Percentiles rank a stretch among this genome's conserved stretches.
phyloP scores from a whole-genome alignment of 2,888 invertebrate genomes.

The Liodrosophila aerea region DNA sequence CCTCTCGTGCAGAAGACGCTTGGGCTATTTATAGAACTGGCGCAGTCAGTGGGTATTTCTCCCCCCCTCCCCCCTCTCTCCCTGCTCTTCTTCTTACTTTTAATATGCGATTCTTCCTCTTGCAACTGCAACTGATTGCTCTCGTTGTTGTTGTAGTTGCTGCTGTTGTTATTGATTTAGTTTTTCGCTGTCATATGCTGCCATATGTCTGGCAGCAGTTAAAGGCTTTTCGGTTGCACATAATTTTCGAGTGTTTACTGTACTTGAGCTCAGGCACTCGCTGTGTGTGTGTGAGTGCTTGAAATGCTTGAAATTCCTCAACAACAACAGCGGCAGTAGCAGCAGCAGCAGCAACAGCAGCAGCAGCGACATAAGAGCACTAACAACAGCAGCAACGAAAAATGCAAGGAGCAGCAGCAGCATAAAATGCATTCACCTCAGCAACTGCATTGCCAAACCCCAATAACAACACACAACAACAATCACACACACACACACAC shows the following conservation, averaged over 20 bases:
- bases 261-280: conserved; percentile 37
- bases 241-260: conserved; percentile 51
- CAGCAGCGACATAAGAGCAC: conserved; percentile 18
- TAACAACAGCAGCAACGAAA: conserved; percentile 23
- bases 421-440: conserved; percentile 68
- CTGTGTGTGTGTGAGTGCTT: conserved; percentile 20
- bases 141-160: background rate
- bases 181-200: conserved; percentile 38
- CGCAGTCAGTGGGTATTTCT: conserved; percentile 60
- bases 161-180: conserved; percentile 46
- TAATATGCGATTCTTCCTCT: background rate
- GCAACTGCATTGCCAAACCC: conserved; percentile 71
- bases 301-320: conserved; percentile 59
- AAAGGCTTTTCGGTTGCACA: conserved; percentile 20
- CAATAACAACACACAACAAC: conserved; percentile 54
- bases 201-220: conserved; percentile 5
- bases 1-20: conserved; percentile 45
- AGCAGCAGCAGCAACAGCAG: conserved; percentile 29
- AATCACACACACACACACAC: conserved; percentile 40
- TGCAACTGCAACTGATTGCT: background rate
- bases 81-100: no score
- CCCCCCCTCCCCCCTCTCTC: conserved; percentile 8
- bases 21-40: conserved; percentile 64
- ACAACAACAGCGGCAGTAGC: conserved; percentile 23
- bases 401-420: conserved; percentile 30